A percentile compares a stretch with the other conserved stretches of the same genome.
phyloP scores from a whole-genome alignment of 1,140 invertebrate genomes.

The Drosophila kepulauana region DNA sequence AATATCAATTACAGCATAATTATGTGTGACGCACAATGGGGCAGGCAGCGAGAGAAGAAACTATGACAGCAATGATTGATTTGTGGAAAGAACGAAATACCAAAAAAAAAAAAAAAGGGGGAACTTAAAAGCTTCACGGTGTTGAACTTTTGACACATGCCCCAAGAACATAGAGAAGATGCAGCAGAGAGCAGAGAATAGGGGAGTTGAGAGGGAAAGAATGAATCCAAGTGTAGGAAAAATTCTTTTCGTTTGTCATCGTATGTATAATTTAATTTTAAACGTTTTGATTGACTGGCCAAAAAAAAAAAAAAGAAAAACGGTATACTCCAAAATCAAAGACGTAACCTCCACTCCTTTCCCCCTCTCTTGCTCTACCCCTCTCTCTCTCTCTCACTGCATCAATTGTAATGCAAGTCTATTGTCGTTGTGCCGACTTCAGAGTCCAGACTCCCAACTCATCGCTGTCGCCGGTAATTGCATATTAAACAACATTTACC shows the following conservation, averaged over 20 bases:
- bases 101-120: slow-evolving; percentile 1
- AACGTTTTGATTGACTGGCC: slow-evolving; percentile 70
- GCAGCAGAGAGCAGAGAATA: not conserved
- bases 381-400: not conserved
- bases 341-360: not conserved
- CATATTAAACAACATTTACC: slow-evolving; percentile 82
- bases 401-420: slow-evolving; percentile 3
- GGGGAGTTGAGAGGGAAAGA: not conserved
- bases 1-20: slow-evolving; percentile 83
- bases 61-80: slow-evolving; percentile 79
- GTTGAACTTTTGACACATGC: slow-evolving; percentile 53
- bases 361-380: not conserved
- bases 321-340: slow-evolving; percentile 53
- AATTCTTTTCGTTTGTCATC: slow-evolving; percentile 80
- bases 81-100: slow-evolving; percentile 54
- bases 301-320: slow-evolving; percentile 24
- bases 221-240: slow-evolving; percentile 19
- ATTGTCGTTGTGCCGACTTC: slow-evolving; percentile 17
- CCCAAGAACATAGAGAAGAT: not conserved
- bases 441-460: slow-evolving; percentile 19
- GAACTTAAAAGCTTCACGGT: slow-evolving; percentile 34
- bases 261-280: slow-evolving; percentile 78
- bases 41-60: not conserved
- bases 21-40: slow-evolving; percentile 75
- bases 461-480: slow-evolving; percentile 63